Evolutionary conservation across 2,113 vertebrate genomes (phyloP).

Genomic region (Pseudopipra pipra): DNA sequence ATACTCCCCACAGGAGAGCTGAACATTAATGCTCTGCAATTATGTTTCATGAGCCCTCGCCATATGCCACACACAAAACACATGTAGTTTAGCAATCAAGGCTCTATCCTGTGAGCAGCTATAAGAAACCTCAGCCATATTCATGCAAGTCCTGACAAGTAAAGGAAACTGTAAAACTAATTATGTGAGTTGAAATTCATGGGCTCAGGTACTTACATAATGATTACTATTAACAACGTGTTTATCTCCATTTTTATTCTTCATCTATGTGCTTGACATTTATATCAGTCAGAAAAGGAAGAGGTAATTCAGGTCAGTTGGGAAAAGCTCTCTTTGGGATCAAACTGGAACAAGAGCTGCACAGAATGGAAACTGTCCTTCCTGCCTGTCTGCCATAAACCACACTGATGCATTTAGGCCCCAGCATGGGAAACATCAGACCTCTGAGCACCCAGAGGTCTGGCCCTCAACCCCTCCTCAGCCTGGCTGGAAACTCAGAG

Average conservation of each 20-base stretch:
- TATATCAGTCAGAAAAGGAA: neutral
- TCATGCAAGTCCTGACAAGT: neutral
- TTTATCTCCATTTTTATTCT: neutral
- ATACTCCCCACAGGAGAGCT: neutral
- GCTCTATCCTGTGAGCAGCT: neutral
- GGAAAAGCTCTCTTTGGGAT: neutral
- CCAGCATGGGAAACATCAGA: neutral
- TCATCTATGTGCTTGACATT: neutral
- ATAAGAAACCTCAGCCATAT: neutral
- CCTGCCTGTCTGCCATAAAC: neutral
- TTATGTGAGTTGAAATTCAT: neutral
- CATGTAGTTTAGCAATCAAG: neutral
- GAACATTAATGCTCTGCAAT: neutral
- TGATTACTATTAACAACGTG: neutral
- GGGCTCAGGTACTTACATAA: neutral
- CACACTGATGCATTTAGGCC: neutral
- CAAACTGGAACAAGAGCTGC: neutral
- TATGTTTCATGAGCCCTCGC: neutral
- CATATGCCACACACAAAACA: neutral
- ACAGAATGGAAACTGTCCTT: accelerated
- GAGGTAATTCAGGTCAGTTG: neutral
- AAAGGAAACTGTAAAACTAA: neutral
- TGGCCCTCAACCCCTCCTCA: neutral
- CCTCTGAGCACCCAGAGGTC: neutral
- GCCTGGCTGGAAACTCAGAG: neutral